Percentiles rank a stretch among this genome's conserved stretches.
phyloP scores from a whole-genome alignment of 2,113 vertebrate species.

The Corapipo altera region DNA sequence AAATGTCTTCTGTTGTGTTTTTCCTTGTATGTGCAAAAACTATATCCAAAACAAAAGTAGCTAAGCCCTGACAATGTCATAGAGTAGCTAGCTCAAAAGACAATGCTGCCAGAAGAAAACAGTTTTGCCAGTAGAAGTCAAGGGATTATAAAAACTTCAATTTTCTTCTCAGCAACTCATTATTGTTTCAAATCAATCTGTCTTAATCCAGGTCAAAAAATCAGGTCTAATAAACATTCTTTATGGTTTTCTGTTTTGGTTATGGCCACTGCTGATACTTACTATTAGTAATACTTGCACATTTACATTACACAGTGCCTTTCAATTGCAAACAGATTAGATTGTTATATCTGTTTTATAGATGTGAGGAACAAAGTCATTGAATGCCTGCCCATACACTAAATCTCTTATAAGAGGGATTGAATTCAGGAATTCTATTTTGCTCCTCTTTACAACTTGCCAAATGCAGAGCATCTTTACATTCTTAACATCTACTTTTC shows the following conservation, averaged over 20 bases:
- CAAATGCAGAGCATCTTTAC: background rate
- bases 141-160: background rate
- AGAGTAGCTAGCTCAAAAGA: background rate
- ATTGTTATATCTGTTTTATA: background rate
- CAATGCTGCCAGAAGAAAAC: background rate
- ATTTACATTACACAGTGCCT: background rate
- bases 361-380: background rate
- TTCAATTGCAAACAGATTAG: background rate
- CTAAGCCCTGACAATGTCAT: background rate
- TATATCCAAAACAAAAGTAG: background rate
- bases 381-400: background rate
- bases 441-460: background rate
- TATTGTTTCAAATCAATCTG: background rate
- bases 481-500: background rate
- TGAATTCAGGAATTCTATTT: background rate
- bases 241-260: background rate
- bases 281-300: background rate
- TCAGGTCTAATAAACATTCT: background rate
- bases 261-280: background rate
- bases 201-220: background rate
- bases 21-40: slow-evolving; percentile 44
- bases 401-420: background rate
- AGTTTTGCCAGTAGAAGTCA: background rate
- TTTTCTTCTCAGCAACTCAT: background rate
- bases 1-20: slow-evolving; percentile 23